These are phyloP conservation scores for Pandemis heparana DNA, from an alignment of 2,888 invertebrate genomes.

Conservation along the genomic window DNA sequence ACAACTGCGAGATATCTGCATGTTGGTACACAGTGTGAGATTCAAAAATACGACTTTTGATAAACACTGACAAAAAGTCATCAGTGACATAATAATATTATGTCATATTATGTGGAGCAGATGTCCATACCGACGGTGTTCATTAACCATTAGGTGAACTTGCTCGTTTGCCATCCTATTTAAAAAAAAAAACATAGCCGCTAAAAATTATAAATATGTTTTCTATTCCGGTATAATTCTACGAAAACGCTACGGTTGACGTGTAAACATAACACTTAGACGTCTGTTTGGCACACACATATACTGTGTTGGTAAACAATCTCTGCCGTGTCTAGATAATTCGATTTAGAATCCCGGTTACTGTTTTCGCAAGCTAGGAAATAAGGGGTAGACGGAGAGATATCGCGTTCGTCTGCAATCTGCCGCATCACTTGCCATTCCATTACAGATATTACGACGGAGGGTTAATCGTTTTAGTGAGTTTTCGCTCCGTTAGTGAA, in stretches of 20 bases:
- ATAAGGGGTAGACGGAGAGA: neutral
- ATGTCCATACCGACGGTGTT: too few relatives aligned
- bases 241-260: neutral
- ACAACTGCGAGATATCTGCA: too few relatives aligned
- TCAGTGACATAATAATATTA: too few relatives aligned
- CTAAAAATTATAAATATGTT: neutral
- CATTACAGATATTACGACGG: constrained; percentile 39
- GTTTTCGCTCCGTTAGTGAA: constrained; percentile 15
- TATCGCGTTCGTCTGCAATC: constrained; percentile 23
- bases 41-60: too few relatives aligned
- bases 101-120: too few relatives aligned
- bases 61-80: too few relatives aligned
- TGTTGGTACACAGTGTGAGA: too few relatives aligned
- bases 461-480: constrained; percentile 34
- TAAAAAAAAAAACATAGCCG: neutral
- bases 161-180: neutral
- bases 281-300: neutral
- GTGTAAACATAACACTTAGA: constrained; percentile 2
- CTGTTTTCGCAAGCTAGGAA: neutral
- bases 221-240: neutral
- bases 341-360: neutral
- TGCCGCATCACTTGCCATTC: constrained; percentile 39
- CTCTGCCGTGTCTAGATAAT: constrained; percentile 15
- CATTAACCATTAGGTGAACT: too few relatives aligned
- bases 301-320: constrained; percentile 12